Evolutionary conservation across 2,797 vertebrate species (phyloP).

Genomic region (Scolopax bukidnonensis): DNA sequence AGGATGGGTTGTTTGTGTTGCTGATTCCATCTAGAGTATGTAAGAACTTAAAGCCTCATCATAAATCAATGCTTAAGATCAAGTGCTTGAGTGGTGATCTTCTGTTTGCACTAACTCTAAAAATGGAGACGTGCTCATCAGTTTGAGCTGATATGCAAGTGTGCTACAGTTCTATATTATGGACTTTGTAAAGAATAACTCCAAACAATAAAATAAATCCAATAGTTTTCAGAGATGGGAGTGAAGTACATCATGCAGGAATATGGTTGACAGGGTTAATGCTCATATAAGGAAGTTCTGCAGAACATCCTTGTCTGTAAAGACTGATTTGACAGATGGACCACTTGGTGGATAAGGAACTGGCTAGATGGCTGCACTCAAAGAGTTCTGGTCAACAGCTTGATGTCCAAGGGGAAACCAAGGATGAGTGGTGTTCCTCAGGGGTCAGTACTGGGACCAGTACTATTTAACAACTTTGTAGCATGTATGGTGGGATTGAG

Average conservation of each 20-base stretch:
- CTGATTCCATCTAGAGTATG: not conserved
- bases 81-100: not conserved
- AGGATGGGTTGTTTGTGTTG: not conserved
- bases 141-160: not conserved
- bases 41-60: not conserved
- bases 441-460: no score
- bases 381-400: no score
- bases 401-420: no score
- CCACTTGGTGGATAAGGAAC: no score
- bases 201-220: not conserved
- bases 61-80: not conserved
- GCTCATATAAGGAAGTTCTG: not conserved
- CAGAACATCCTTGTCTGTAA: not conserved
- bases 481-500: no score
- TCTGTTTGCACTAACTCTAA: not conserved
- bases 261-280: not conserved
- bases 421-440: no score
- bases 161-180: not conserved
- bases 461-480: no score
- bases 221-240: not conserved
- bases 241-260: not conserved
- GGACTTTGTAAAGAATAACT: not conserved
- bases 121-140: not conserved
- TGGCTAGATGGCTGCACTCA: no score
- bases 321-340: no score